phyloP scores from a whole-genome alignment of 1,140 invertebrate species.

The Amyelois transitella region DNA sequence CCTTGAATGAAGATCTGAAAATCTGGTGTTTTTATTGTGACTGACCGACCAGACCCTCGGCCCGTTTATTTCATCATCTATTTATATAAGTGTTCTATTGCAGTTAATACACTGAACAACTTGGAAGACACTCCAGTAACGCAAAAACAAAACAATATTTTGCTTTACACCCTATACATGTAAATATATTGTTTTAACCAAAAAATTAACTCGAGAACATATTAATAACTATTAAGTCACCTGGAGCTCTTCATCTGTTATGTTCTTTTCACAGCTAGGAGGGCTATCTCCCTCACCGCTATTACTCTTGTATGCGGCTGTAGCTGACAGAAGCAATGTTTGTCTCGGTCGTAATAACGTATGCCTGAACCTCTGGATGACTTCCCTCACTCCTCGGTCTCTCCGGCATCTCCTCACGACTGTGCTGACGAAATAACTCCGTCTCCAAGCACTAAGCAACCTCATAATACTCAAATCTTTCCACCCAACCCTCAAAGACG shows the following conservation, averaged over 20 bases:
- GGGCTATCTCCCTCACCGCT: constrained; percentile 22
- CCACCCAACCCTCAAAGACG: constrained; percentile 29
- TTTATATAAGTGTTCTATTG: no score
- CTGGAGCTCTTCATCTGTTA: constrained; percentile 57
- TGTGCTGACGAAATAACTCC: constrained; percentile 37
- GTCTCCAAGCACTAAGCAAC: constrained; percentile 50
- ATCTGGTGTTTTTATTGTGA: no score
- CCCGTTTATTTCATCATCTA: no score
- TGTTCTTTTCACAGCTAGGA: constrained; percentile 40
- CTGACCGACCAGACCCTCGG: no score
- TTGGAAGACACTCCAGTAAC: no score
- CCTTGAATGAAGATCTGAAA: no score
- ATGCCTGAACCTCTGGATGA: constrained; percentile 49
- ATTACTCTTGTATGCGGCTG: constrained; percentile 46
- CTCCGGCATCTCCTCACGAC: constrained; percentile 43
- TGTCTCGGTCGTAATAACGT: constrained; percentile 43
- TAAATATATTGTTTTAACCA: no score
- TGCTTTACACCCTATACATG: no score
- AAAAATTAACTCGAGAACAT: no score
- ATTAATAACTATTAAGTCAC: constrained; percentile 18
- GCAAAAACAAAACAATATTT: no score
- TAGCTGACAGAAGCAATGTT: constrained; percentile 52
- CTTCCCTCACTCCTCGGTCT: constrained; percentile 44
- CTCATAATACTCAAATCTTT: constrained; percentile 38
- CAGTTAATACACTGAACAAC: no score